Base-by-base conservation (phyloP, 2,797 vertebrate genomes). In the Malurus leucopterus region DNA sequence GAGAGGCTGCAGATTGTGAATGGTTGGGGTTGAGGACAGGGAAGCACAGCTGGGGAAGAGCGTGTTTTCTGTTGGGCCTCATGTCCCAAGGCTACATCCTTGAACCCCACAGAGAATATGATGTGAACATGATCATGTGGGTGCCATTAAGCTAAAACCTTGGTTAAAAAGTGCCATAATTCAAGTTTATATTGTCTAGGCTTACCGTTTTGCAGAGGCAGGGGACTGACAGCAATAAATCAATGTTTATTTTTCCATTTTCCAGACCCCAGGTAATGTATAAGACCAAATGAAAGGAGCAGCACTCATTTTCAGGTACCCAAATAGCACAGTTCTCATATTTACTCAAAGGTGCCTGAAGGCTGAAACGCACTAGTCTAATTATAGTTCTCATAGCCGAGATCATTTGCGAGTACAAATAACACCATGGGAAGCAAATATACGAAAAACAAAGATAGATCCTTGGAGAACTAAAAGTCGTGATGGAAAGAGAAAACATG, bases 361-460 rank as follows among this genome's bases (percentile, higher is more conserved):
- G 82, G 81, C 51, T 78, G 24, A 72, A 75, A 62, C 34, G 17
- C 24, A 68, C 51, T 78, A 77, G 30, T 26, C 32, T 90, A 84
- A 78, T 75, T 50, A 88, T 59, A 85, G 55, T 46, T 91, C 26
- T 86, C 53, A 51, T 15, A 51, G 59, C 24, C 34, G 15, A 82
- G 38, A 88, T 86, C 13, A 55, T 77, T 89, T 84, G 72, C 76
- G 80, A 90, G 41, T 30, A 82, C 76, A 93, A 93, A 88, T 91
- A 80, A 67, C 58, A 76, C 44, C 63, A 26, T 23, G 58, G 67
- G 29, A 95, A 53, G 8, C n/a, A 94, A 92, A 93, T 34, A 43
- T 24, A 89, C 86, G 27, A n/a, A 75, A 89, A 92, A 72, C 77
- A 87, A 84, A 83, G 29, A 53, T 38, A 61, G 22, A 53, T 44